Conservation (phyloP, 2,797 vertebrate genomes). For the Phrynocephalus forsythii region DNA sequence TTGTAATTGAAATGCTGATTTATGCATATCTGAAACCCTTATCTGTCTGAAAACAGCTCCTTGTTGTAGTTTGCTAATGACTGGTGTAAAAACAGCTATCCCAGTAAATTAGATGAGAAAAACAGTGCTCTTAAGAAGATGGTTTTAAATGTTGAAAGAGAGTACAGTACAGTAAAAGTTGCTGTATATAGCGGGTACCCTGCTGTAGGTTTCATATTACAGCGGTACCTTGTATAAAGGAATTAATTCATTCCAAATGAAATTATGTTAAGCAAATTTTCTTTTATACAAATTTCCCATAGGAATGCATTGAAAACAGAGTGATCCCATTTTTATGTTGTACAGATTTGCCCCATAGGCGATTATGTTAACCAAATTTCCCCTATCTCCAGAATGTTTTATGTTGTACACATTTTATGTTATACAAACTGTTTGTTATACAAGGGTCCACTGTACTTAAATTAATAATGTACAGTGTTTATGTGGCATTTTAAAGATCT, state of each 20-base stretch:
- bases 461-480: neutral
- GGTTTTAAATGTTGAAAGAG: neutral
- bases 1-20: neutral
- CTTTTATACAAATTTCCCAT: too few species aligned
- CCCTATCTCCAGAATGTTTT: too few species aligned
- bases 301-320: too few species aligned
- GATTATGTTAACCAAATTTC: too few species aligned
- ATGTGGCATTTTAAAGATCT: neutral
- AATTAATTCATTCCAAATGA: too few species aligned
- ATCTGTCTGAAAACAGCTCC: conserved; percentile 3
- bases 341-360: too few species aligned
- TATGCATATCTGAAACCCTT: neutral
- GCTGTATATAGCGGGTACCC: conserved; percentile 23
- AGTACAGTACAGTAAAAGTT: neutral
- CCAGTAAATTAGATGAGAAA: neutral
- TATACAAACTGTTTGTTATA: too few species aligned
- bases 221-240: too few species aligned
- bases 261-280: too few species aligned
- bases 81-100: neutral
- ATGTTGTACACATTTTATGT: too few species aligned
- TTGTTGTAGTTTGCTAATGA: conserved; percentile 55
- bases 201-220: conserved; percentile 4
- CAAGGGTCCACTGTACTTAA: neutral
- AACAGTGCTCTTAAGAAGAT: neutral
- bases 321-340: too few species aligned